Percentiles rank a stretch among this genome's conserved stretches.
These are phyloP conservation scores for Mystacides longicornis DNA, from an alignment of 2,888 invertebrate genomes.

Conservation along the genomic window DNA sequence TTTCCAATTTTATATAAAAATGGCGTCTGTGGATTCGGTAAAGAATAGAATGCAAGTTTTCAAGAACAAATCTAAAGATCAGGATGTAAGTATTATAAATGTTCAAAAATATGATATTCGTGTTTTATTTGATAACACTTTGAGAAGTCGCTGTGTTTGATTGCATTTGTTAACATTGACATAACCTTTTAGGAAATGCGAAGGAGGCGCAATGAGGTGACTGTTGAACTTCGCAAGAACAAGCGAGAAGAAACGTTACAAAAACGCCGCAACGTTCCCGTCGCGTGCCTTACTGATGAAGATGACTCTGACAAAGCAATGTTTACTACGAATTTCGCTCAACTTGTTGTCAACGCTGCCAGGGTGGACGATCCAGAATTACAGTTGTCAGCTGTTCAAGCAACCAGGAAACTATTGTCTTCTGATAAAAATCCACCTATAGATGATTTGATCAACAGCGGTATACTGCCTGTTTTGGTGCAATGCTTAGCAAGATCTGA, in stretches of 20 bases:
- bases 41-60: constrained; percentile 88
- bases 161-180: not conserved
- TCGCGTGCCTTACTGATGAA: constrained; percentile 75
- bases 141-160: too few relatives aligned
- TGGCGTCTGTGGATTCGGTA: constrained; percentile 67
- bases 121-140: not conserved
- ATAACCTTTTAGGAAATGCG: constrained; percentile 78
- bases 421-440: constrained; percentile 98
- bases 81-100: constrained; percentile 71
- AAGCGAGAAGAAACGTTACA: constrained; percentile 95
- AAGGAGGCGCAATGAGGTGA: constrained; percentile 91
- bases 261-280: constrained; percentile 92
- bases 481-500: constrained; percentile 80
- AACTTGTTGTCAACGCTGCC: constrained; percentile 80
- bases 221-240: constrained; percentile 94
- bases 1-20: constrained; percentile 45
- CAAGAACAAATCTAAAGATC: constrained; percentile 99
- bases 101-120: constrained; percentile 12
- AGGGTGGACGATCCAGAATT: constrained; percentile 70
- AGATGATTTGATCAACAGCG: constrained; percentile 87
- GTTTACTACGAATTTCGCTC: constrained; percentile 58
- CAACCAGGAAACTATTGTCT: constrained; percentile 90
- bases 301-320: constrained; percentile 64
- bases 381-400: constrained; percentile 88
- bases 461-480: constrained; percentile 91